Evolutionary conservation across 2,113 vertebrate species (phyloP), one percentile per base, ranked within the genome.

Genomic region (Camelus bactrianus): DNA sequence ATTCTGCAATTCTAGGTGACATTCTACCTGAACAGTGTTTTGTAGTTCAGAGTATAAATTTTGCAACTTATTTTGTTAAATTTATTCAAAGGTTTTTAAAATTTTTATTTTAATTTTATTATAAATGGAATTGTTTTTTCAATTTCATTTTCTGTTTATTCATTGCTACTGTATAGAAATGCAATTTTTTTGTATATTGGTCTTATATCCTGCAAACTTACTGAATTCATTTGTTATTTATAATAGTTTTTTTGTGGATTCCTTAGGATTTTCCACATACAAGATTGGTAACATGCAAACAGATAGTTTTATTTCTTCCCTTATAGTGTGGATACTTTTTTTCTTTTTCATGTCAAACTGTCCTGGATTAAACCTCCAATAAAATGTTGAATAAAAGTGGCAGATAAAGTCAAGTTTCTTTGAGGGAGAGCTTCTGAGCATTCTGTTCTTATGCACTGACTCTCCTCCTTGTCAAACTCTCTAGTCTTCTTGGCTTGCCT

Each of bases 101-200:
- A 38, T 48, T 32, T 72, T 42, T 15, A 35, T 88, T 88, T 60
- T 72, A 16, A 70, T 84, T 60, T 9, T 75, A 84, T 64, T 76
- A 13, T 46, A 58, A 73, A 88, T 42, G 54, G 62, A 69, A 87
- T 6, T 46, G 16, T 56, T 75, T 73, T 82, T 54, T 82, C 79
- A 72, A 92, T 72, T 92, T 92, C 52, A 82, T 82, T 81, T 91
- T 58, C 76, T 83, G 16, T 64, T 83, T 73, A 15, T 50, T 83
- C 38, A 82, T 16, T 83, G 67, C 24, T 73, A 62, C 7, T 72
- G 12, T 38, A 62, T 16, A 73, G 54, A 83, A 73, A 92, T 52
- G 32, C 30, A 62, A 73, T 82, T 70, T 72, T n/a, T 22, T 20
- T 72, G 8, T 15, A 62, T n/a, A 58, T n/a, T 89, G 6, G 35